Evolutionary conservation across 37 sponge, comb jelly and placozoan species (phyloP).

Genomic region (Petrosia ficiformis): DNA sequence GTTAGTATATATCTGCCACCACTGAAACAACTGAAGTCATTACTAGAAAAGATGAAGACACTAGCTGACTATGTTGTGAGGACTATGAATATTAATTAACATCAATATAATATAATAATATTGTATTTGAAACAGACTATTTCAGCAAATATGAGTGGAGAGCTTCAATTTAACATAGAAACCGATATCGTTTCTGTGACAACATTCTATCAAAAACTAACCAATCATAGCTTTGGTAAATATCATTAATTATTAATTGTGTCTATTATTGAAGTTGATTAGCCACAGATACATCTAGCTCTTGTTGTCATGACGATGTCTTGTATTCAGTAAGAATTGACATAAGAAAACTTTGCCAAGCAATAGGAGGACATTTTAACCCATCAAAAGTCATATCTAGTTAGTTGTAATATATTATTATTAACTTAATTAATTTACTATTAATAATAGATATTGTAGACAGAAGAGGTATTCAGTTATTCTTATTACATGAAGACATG

Average conservation of each 20-base stretch:
- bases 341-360: conserved; percentile 73
- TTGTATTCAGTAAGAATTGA: conserved; percentile 74
- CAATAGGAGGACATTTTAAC: conserved; percentile 74
- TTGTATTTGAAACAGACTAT: conserved; percentile 46
- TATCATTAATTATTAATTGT: no score
- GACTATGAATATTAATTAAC: background rate
- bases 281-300: background rate
- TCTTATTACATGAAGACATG: conserved; percentile 84
- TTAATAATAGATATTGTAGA: conserved; percentile 67
- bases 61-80: conserved; percentile 68
- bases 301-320: conserved; percentile 1
- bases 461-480: conserved; percentile 78
- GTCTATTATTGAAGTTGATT: no score
- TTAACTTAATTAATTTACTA: background rate
- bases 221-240: conserved; percentile 71
- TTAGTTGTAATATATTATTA: conserved; percentile 35
- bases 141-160: conserved; percentile 76
- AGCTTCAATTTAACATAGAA: conserved; percentile 65
- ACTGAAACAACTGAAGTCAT: conserved; percentile 65
- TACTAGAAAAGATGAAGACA: conserved; percentile 78
- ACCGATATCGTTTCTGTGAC: conserved; percentile 76
- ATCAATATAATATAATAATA: background rate
- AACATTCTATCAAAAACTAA: conserved; percentile 81
- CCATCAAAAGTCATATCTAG: conserved; percentile 84
- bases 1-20: conserved; percentile 90